Conservation (phyloP, 2,113 vertebrate species). For the Ammodramus savannarum region DNA sequence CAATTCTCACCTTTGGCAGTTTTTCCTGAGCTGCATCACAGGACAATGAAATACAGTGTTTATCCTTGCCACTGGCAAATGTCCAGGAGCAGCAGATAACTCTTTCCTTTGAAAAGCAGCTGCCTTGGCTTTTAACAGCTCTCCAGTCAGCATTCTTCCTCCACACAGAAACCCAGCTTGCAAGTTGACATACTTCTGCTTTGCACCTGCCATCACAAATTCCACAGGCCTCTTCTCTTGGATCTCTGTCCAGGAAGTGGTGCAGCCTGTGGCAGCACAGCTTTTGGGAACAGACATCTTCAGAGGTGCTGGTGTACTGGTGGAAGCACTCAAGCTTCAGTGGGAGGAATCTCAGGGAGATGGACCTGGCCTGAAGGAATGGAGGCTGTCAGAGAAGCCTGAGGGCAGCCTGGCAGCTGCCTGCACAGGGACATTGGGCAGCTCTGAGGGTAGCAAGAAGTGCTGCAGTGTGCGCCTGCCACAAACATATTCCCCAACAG, state of each 20-base stretch:
- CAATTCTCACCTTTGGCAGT: background rate
- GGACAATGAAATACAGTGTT: background rate
- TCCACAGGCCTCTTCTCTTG: background rate
- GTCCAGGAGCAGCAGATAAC: background rate
- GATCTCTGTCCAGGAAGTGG: background rate
- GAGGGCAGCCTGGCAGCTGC: background rate
- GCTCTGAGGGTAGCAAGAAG: background rate
- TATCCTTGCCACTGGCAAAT: background rate
- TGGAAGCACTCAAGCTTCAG: background rate
- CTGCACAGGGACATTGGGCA: rapidly evolving
- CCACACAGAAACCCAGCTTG: background rate
- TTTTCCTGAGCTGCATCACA: background rate
- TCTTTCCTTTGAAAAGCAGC: background rate
- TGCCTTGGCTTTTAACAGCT: background rate
- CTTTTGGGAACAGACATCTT: background rate
- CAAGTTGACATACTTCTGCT: background rate
- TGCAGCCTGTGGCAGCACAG: background rate
- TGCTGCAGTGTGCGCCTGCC: background rate
- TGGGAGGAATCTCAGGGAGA: background rate
- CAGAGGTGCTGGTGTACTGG: background rate
- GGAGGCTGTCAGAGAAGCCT: background rate
- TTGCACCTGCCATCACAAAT: background rate
- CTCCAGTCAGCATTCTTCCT: background rate
- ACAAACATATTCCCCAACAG: rapidly evolving
- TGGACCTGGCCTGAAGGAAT: background rate